Base-by-base conservation (phyloP, 2,797 vertebrate genomes). In the Rousettus madagascariensis region DNA sequence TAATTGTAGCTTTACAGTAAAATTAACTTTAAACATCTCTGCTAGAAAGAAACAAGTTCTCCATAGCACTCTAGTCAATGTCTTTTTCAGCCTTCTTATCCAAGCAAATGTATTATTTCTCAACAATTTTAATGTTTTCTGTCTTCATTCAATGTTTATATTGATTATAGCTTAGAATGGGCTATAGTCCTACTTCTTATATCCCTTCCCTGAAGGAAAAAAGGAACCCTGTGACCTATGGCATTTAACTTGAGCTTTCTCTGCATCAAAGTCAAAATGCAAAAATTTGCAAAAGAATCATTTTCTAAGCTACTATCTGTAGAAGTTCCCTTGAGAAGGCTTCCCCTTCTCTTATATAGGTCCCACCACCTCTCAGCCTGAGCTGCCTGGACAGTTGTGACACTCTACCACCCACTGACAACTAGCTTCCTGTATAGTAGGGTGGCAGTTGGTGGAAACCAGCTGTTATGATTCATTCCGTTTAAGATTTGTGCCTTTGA, bases 381-480 rank as follows among this genome's bases (percentile, higher is more conserved):
- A 90, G 36, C 38, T 80, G 69, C 83, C 68, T 51, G 61, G 82
- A 79, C 46, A 36, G 57, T 69, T 26, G n/a, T 63, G 57, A 95
- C 38, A 94, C 38, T 30, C 86, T 75, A 53, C 75, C 69, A 72
- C 49, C 20, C 20, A 16, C 15, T 91, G 94, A 85, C 75, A 94
- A 72, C 24, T 59, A 93, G 65, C 49, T 97, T 96, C 95, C 91
- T 95, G 86, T 80, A 55, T 89, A 57, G 63, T 90, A 2, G 41
- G 77, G 46, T 75, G 82, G 46, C 63, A 49, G 57, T 93, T 90
- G 75, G 94, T 90, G 43, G 63, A 82, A 94, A 90, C 53, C 88
- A 96, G 92, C 86, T 96, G 91, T 95, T 94, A 90, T 84, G 90
- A 97, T 95, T 97, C 97, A 97, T 90, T 49, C 63, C 68, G 66